Evolutionary conservation across 2,888 invertebrate genomes (phyloP).

Genomic region (Hipparchia sbordonii): DNA sequence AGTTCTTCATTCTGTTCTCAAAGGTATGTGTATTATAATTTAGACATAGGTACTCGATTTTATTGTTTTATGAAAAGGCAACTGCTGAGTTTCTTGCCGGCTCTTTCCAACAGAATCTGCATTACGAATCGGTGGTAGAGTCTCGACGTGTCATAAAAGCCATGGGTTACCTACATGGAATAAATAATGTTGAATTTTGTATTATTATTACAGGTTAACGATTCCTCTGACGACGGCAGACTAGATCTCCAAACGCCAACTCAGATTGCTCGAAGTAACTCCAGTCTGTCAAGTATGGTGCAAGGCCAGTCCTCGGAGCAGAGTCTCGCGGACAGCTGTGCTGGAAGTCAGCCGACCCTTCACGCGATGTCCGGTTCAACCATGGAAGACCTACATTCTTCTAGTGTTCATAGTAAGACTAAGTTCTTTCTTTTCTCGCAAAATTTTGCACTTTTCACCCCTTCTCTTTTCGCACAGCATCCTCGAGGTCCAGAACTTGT

Average conservation of each 20-base stretch:
- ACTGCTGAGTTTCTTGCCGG: too few relatives aligned
- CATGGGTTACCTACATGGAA: too few relatives aligned
- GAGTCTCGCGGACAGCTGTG: conserved; percentile 47
- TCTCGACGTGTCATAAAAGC: too few relatives aligned
- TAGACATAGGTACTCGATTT: too few relatives aligned
- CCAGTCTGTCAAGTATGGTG: conserved; percentile 53
- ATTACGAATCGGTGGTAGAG: too few relatives aligned
- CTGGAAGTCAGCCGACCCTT: conserved; percentile 54
- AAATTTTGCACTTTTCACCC: too few relatives aligned
- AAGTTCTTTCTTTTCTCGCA: neutral
- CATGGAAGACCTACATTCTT: conserved; percentile 50
- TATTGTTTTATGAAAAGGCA: too few relatives aligned
- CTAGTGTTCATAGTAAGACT: conserved; percentile 61
- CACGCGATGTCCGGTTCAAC: conserved; percentile 40
- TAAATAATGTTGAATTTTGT: too few relatives aligned
- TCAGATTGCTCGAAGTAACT: conserved; percentile 54
- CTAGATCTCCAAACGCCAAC: conserved; percentile 55
- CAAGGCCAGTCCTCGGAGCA: conserved; percentile 45
- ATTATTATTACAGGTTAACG: conserved; percentile 23
- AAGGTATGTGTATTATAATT: neutral
- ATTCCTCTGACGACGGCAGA: conserved; percentile 47
- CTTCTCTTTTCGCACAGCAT: too few relatives aligned
- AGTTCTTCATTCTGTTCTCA: neutral
- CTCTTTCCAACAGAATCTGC: too few relatives aligned
- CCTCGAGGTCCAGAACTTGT: too few relatives aligned